These are phyloP conservation scores for Penaeus monodon DNA, from an alignment of 2,888 invertebrate genomes.

Conservation along the genomic window DNA sequence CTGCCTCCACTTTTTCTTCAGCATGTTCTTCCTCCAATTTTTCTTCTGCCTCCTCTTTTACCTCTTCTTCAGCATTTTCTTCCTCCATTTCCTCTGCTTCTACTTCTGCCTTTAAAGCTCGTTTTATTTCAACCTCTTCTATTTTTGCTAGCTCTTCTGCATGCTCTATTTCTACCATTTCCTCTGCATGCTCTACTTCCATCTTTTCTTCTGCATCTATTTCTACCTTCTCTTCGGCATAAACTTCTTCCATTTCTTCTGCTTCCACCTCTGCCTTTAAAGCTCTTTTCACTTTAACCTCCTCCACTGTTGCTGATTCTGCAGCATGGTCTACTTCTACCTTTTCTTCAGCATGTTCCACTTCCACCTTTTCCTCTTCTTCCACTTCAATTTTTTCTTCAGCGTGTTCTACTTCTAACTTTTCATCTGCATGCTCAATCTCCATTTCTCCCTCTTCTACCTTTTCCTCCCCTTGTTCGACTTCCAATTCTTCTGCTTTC, in stretches of 20 bases:
- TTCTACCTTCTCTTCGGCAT: background rate
- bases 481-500: background rate
- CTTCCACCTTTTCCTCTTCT: background rate
- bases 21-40: slow-evolving; percentile 1
- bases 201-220: background rate
- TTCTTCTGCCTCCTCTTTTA: background rate
- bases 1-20: background rate
- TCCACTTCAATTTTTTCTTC: slow-evolving; percentile 1
- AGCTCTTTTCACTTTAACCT: background rate
- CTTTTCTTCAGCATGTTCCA: background rate
- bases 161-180: slow-evolving; percentile 6
- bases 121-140: background rate
- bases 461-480: background rate
- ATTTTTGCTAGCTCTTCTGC: background rate
- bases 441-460: background rate
- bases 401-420: background rate
- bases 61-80: slow-evolving; percentile 4
- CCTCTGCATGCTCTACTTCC: background rate
- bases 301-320: slow-evolving; percentile 1
- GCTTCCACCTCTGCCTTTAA: too few relatives aligned
- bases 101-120: background rate
- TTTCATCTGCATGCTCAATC: background rate
- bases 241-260: slow-evolving; percentile 11
- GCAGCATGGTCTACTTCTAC: background rate
- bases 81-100: background rate